These are phyloP conservation scores for Lasioglossum baleicum DNA, from an alignment of 1,140 invertebrate species.

Conservation along the genomic window DNA sequence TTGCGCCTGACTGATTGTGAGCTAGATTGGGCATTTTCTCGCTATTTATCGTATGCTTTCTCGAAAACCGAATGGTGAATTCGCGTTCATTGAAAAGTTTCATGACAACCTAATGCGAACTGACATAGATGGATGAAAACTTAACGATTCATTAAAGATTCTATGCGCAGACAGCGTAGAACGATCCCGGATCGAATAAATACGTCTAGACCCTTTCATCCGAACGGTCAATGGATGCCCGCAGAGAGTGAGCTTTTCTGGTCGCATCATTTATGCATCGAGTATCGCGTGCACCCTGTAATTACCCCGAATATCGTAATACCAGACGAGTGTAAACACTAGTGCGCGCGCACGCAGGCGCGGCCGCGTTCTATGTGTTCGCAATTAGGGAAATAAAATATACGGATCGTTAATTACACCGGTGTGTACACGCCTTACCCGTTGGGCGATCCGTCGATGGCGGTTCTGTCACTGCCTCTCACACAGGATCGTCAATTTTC, in stretches of 20 bases:
- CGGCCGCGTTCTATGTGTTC: constrained; percentile 24
- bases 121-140: too few species aligned
- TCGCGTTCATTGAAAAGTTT: too few species aligned
- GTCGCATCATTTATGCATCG: constrained; percentile 37
- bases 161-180: neutral
- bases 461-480: constrained; percentile 72
- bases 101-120: too few species aligned
- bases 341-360: too few species aligned
- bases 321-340: constrained; percentile 42
- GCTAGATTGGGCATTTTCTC: too few species aligned
- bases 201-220: constrained; percentile 15
- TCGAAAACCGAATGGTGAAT: too few species aligned
- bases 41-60: too few species aligned
- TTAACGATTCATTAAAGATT: neutral
- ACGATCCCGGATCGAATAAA: constrained; percentile 21
- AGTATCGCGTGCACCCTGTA: constrained; percentile 30
- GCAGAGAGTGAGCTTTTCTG: neutral
- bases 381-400: constrained; percentile 48
- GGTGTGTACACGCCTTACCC: constrained; percentile 10
- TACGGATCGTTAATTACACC: constrained; percentile 44
- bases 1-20: too few species aligned
- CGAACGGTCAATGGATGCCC: neutral
- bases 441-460: constrained; percentile 20
- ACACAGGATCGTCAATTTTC: constrained; percentile 73
- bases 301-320: constrained; percentile 46